Conservation (phyloP, 2,113 vertebrate species). For the Micronisus gabar region DNA sequence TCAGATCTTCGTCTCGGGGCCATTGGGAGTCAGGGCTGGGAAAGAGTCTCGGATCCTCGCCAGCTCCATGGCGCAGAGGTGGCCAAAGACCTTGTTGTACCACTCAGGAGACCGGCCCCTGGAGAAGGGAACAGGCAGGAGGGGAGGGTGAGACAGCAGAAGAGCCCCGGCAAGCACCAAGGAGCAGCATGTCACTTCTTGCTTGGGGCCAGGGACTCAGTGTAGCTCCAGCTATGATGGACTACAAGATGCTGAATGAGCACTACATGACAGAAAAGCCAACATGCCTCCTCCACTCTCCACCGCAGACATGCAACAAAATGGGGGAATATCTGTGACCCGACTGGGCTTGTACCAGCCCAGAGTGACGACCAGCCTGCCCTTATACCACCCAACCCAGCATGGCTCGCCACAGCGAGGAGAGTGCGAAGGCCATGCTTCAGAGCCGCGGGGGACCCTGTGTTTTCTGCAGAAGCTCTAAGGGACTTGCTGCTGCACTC, state of each 20-base stretch:
- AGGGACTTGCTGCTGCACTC: not conserved
- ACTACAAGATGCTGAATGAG: accelerated
- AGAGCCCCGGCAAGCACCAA: accelerated
- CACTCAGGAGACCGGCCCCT: constrained; percentile 89
- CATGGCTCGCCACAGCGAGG: not conserved
- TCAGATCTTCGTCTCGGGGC: constrained; percentile 81
- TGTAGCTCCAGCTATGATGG: not conserved
- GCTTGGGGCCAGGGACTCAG: not conserved
- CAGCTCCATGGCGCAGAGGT: constrained; percentile 84
- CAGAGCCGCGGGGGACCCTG: accelerated
- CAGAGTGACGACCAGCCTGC: not conserved
- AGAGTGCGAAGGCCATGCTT: accelerated
- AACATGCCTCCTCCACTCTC: not conserved
- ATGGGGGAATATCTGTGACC: not conserved
- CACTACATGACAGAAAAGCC: not conserved
- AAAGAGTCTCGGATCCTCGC: constrained; percentile 85
- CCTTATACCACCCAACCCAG: accelerated
- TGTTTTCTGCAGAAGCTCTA: not conserved
- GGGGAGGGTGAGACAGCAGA: not conserved
- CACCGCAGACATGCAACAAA: accelerated
- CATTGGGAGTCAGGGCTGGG: constrained; percentile 61
- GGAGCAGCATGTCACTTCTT: not conserved
- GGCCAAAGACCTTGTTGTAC: constrained; percentile 88
- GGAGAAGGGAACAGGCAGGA: not conserved
- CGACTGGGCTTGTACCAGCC: not conserved